Base-by-base conservation (phyloP, 2,113 vertebrate species). In the Megaptera novaeangliae region DNA sequence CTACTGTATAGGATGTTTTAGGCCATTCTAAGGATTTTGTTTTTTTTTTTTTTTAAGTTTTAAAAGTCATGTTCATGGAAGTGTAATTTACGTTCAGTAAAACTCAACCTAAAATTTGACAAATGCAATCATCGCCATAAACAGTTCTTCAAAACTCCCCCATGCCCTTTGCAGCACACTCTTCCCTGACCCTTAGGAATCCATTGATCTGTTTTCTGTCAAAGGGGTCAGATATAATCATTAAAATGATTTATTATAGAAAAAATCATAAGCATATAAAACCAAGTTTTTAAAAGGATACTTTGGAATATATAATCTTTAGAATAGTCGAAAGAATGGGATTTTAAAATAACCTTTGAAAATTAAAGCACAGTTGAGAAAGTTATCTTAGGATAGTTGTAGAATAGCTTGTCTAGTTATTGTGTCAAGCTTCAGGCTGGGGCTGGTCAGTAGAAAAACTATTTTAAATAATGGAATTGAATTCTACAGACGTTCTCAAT, bases 31-130 rank as follows among this genome's bases (percentile, higher is more conserved):
- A 81, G 23, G 74, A 55, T 23, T 78, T n/a, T 55, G 75, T n/a
- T 55, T 77, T 61, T 23, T 27, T 61, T 59, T 15, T 49, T 49
- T 14, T 74, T n/a, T 72, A 15, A 29, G 49, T 64, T 93, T 95
- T 78, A 8, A 27, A 92, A 74, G 20, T 80, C 72, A 10, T 44
- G n/a, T 96, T 97, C 97, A 88, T 91, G 96, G 8, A 59, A 88
- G 20, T 64, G 41, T 36, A 72, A 63, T 69, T 92, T 77, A 81
- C 17, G 72, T n/a, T 71, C 55, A 59, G 39, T n/a, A 86, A 82
- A 74, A 78, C 29, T 44, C 46, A 85, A 6, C 10, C 27, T 1
- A 4, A 75, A 21, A 59, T n/a, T 39, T 59, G 49, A 84, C 46
- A 81, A 86, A 64, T 14, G 3, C 21, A n/a, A 8, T n/a, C 6